phyloP scores from a whole-genome alignment of 2,797 vertebrate species.

The Megalops cyprinoides region DNA sequence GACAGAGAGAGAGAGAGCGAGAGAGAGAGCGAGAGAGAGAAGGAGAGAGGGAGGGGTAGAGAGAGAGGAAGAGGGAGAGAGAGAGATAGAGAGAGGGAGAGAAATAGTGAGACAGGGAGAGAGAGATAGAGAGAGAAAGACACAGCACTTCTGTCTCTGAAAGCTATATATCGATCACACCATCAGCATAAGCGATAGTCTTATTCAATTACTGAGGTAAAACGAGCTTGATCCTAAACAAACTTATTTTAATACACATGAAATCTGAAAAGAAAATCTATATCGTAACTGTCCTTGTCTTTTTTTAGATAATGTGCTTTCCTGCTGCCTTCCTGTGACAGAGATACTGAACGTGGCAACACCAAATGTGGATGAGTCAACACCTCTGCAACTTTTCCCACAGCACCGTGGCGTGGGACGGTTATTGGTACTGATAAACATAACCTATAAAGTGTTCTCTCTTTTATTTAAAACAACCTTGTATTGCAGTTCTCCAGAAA shows the following conservation, averaged over 20 bases:
- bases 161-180: conserved; percentile 38
- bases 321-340: background rate
- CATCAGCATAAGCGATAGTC: conserved; percentile 23
- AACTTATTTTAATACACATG: conserved; percentile 27
- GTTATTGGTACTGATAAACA: background rate
- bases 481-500: background rate
- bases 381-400: background rate
- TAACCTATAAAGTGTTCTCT: background rate
- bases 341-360: background rate
- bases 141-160: conserved; percentile 15
- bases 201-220: conserved; percentile 32
- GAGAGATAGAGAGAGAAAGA: conserved; percentile 49
- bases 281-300: conserved; percentile 12
- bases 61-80: conserved; percentile 35
- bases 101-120: conserved; percentile 40
- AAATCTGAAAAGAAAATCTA: conserved; percentile 20
- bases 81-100: conserved; percentile 29
- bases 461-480: background rate
- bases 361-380: background rate
- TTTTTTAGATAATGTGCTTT: conserved; percentile 1
- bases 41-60: conserved; percentile 13
- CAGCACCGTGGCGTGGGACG: background rate
- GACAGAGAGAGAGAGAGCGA: conserved; percentile 43
- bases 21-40: conserved; percentile 44
- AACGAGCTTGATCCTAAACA: conserved; percentile 30